Evolutionary conservation across 1,140 invertebrate genomes (phyloP), one percentile per base, ranked within the genome.

Genomic region (Drosophila orosa): DNA sequence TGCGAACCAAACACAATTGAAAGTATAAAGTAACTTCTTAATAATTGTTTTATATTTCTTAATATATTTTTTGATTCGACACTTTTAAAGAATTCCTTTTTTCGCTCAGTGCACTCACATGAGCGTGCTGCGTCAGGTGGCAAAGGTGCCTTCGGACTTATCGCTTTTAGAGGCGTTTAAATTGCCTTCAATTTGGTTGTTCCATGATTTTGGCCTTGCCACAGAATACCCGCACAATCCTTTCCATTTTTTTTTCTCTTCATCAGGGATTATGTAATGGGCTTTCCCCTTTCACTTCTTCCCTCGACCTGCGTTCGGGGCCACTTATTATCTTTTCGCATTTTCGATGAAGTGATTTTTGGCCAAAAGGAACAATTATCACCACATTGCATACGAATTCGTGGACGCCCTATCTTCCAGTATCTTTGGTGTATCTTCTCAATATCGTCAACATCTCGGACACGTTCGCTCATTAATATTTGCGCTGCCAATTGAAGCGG

Each of bases 391-490:
- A 50, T 55, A 55, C 73, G 25, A 67, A 78, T 44, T 66, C 45
- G 57, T 31, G 59, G 22, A 33, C 67, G 67, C 40, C 65, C 50
- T 27, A 25, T 48, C 5, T 29, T 17, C 3, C 10, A 29, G 17
- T 50, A 15, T 31, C 48, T 50, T 19, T 0, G 12, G 31, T 33
- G 31, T 35, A 35, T 15, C 29, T 35, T 9, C 3, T 10, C 13
- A 33, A 33, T 22, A 52, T 48, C 50, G 48, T 58, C 60, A 54
- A 66, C 62, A 86, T 82, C 62, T 68, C 59, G 47, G 77, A 63
- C 83, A 86, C 84, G 79, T 87, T 63, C 59, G 58, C 76, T 86
- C 79, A 69, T 79, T 82, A 82, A 78, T 86, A 86, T 86, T 86
- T 86, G 75, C 61, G 58, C 63, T 73, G 78, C 50, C 81, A 85